Percentiles rank a stretch among this genome's conserved stretches.
Evolutionary conservation across 2,113 vertebrate genomes (phyloP).

Genomic region (Boleophthalmus pectinirostris): DNA sequence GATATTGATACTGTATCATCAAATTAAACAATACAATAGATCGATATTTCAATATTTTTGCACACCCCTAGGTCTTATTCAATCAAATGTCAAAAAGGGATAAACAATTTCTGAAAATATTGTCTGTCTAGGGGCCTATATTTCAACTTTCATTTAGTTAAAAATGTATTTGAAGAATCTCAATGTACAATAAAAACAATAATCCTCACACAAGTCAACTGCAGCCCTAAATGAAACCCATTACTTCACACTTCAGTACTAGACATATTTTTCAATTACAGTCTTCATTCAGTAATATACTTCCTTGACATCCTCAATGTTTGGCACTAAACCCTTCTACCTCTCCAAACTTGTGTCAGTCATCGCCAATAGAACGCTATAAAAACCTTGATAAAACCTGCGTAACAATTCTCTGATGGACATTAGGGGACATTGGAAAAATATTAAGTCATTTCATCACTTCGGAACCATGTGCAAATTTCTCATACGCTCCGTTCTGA

Average conservation of each 20-base stretch:
- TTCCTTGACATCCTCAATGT: not conserved
- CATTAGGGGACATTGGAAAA: conserved; percentile 26
- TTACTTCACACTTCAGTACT: not conserved
- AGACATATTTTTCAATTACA: not conserved
- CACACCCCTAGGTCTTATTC: too few species aligned
- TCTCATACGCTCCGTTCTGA: conserved; percentile 31
- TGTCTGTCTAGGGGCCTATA: too few species aligned
- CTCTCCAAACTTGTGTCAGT: conserved; percentile 64
- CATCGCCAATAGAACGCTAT: conserved; percentile 48
- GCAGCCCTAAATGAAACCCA: too few species aligned
- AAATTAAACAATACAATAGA: too few species aligned
- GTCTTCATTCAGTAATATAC: not conserved
- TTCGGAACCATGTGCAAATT: conserved; percentile 27
- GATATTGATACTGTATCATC: too few species aligned
- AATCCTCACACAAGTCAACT: too few species aligned
- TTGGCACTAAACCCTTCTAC: conserved; percentile 62
- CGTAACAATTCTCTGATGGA: conserved; percentile 23
- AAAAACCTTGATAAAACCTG: conserved; percentile 47
- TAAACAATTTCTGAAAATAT: too few species aligned
- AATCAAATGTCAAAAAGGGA: too few species aligned
- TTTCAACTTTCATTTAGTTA: too few species aligned
- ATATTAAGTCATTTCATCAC: conserved; percentile 35
- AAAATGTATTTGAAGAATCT: too few species aligned
- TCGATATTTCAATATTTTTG: too few species aligned
- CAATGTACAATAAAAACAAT: too few species aligned